Evolutionary conservation across 1,140 invertebrate species (phyloP), one percentile per base, ranked within the genome.

Genomic region (Ericerus pela): DNA sequence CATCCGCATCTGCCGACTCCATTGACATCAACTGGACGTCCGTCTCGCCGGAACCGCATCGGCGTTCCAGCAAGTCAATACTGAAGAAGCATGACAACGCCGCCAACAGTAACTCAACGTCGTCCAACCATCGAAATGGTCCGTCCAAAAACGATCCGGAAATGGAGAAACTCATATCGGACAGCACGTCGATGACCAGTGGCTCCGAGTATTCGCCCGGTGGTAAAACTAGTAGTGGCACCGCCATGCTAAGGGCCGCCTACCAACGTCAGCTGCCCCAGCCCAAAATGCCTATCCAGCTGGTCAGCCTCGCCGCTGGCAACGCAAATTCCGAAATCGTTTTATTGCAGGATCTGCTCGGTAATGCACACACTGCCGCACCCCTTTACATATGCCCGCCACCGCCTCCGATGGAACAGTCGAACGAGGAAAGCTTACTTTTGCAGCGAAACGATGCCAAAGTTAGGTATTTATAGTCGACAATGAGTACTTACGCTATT

Each of bases 61-160:
- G 78, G 29, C 71, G 76, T 62, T 82, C 79, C 47, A n/a, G n/a
- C n/a, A 86, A 84, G 69, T 86, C 83, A 57, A 86, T 87, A 65
- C 69, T 88, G 61, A 87, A 85, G 72, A 81, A 82, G 67, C 80
- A 81, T 33, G 82, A 84, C 31, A 57, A 56, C 10, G 36, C 47
- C 20, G 24, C 18, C 8, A 29, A 55, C 1, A 28, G 54, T 12
- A 43, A 43, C 12, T n/a, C 55, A 52, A 16, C 59, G 10, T 36
- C 54, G 11, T 37, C 54, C 30, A 56, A 71, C 56, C 71, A 71
- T 58, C 61, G 68, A 63, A 68, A 61, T 63, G 65, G 56, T 59
- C 58, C 53, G 59, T 67, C 52, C 67, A 68, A 61, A 68, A 60
- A 70, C 51, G 76, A 82, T 67, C 82, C 83, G 24, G 85, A 88